Evolutionary conservation across 2,888 invertebrate species (phyloP), one percentile per base, ranked within the genome.

Genomic region (Onchidella celtica): DNA sequence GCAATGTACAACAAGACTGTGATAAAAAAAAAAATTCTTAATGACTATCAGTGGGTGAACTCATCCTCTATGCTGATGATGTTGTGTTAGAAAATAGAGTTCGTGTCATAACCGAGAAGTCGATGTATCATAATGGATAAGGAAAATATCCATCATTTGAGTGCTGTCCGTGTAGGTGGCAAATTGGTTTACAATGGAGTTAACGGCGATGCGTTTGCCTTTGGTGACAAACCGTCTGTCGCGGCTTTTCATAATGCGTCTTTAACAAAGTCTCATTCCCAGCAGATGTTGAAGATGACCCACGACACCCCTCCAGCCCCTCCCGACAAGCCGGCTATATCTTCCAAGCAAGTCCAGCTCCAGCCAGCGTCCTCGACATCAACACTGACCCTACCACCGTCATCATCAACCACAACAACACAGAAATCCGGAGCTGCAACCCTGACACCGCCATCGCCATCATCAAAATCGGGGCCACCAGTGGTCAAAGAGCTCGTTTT

Each of bases 161-260:
- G 75, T n/a, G 24, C 34, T 27, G 65, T 75, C 24, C 75, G 75
- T 14, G 47, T 75, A 14, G 75, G 75, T 21, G 38, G 65, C 40
- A 29, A 47, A 29, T 24, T 75, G 21, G 24, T 75, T 17, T 75
- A 75, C 40, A 75, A 75, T 14, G 75, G 75, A 0, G 75, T 75
- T 11, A 65, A 65, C 24, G 75, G 75, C 4, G 65, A 75, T 17
- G 75, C 75, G 3, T 75, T 75, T 63, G 34, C 75, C 3, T 75
- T 75, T 32, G 75, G 75, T 4, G 75, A 75, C 3, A 65, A 63
- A 21, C 65, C 63, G 17, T 24, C 61, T 17, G 3, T 32, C 21
- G 9, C 29, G 1, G 9, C 47, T n/a, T 29, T 4, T 32, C 17
- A 1, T n/a, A 24, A 3, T 21, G 9, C 9, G n/a, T 27, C 11